phyloP scores from a whole-genome alignment of 1,140 invertebrate species.

The Temnothorax curvispinosus region DNA sequence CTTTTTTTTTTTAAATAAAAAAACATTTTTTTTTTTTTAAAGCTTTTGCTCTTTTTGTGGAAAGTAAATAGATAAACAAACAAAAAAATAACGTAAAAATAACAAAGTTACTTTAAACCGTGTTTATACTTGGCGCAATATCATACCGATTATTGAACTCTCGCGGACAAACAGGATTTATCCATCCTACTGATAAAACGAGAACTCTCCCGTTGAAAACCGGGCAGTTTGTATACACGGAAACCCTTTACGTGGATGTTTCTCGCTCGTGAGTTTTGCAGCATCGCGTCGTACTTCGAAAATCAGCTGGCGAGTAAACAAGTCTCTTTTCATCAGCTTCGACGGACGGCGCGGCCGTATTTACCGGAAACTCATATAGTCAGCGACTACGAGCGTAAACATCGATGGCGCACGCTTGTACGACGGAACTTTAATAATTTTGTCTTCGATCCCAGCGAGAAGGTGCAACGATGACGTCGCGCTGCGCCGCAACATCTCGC shows the following conservation, averaged over 20 bases:
- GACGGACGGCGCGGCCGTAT: slow-evolving; percentile 58
- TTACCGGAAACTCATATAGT: slow-evolving; percentile 62
- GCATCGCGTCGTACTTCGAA: slow-evolving; percentile 49
- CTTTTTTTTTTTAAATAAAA: no score
- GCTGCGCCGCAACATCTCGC: not conserved
- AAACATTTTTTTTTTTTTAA: not conserved
- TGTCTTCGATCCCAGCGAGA: slow-evolving; percentile 47
- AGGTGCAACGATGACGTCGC: not conserved
- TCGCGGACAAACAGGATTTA: slow-evolving; percentile 45
- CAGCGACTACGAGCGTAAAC: slow-evolving; percentile 56
- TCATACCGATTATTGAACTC: slow-evolving; percentile 44
- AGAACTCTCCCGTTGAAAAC: slow-evolving; percentile 39
- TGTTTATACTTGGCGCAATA: slow-evolving; percentile 25
- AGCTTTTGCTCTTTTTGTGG: not conserved
- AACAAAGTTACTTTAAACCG: not conserved
- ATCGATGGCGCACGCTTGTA: slow-evolving; percentile 63
- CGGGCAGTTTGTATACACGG: slow-evolving; percentile 50
- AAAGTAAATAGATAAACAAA: not conserved
- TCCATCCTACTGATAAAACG: slow-evolving; percentile 55
- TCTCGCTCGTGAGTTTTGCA: slow-evolving; percentile 52
- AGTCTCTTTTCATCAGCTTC: slow-evolving; percentile 74
- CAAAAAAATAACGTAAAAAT: slow-evolving; percentile 22
- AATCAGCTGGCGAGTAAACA: slow-evolving; percentile 71
- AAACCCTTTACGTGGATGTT: not conserved
- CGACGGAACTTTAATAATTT: slow-evolving; percentile 71